Evolutionary conservation across 2,888 invertebrate species (phyloP).

Genomic region (Acanthococcus lagerstroemiae): DNA sequence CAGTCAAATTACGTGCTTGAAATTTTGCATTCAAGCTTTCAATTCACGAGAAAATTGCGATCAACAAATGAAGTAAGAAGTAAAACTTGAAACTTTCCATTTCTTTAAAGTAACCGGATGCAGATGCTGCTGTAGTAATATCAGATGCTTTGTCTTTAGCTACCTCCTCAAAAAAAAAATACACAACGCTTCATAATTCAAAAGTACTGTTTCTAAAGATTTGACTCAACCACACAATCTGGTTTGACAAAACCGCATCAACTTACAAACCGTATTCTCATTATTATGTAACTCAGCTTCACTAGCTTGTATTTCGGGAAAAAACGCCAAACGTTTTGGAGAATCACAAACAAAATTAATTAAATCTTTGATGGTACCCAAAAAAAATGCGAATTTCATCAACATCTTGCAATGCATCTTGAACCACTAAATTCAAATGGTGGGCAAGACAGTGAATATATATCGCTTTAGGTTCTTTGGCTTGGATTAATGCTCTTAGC

Average conservation of each 20-base stretch:
- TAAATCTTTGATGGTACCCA: background rate
- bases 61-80: background rate
- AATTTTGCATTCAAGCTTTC: too few relatives aligned
- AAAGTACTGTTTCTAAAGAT: background rate
- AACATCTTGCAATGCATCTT: constrained; percentile 33
- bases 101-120: background rate
- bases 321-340: too few relatives aligned
- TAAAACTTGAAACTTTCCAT: background rate
- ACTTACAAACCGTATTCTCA: background rate
- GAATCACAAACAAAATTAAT: constrained; percentile 6
- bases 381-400: constrained; percentile 31
- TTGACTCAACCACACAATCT: background rate
- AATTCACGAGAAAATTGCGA: background rate
- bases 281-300: background rate
- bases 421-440: too few relatives aligned
- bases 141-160: background rate
- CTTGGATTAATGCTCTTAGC: constrained; percentile 34
- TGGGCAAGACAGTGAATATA: constrained; percentile 36
- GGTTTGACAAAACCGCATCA: constrained; percentile 2
- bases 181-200: background rate
- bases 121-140: background rate
- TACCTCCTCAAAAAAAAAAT: background rate
- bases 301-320: background rate
- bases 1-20: background rate
- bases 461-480: constrained; percentile 34